Base-by-base conservation (phyloP, 2,888 invertebrate species). In the Protonemura montana region DNA sequence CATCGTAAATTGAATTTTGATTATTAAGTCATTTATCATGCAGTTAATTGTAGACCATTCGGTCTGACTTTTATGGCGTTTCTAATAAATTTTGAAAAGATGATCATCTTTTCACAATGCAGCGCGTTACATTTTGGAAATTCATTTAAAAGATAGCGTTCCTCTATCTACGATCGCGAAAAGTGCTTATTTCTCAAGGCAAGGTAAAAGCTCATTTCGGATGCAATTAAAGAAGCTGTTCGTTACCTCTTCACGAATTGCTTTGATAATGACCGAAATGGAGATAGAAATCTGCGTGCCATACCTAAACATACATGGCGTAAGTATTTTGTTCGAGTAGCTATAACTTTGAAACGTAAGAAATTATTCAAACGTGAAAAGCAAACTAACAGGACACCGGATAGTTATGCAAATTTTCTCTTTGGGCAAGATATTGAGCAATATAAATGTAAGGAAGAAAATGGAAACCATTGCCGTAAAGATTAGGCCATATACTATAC, bases 21-120 rank as follows among this genome's bases (percentile, higher is more conserved):
- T 84, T 84, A 84, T 84, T 84, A 84, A 84, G 84, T 76, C 76
- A 84, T 84, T 76, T 76, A 84, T 84, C 84, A 84, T 76, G 28
- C 21, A 21, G 76, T 84, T 84, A 84, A 84, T 84, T 59, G 84
- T 76, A 59, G n/a, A 84, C 84, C 76, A 13, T 27, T 28, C 84
- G n/a, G 28, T 27, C 76, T 81, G 28, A n/a, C 26, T 78, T 81
- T n/a, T 81, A 81, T 81, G 30, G 81, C 21, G 2, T 81, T 81
- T 81, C 2, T n/a, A 30, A 78, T 27, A 27, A 78, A 78, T 27
- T 78, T 78, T 29, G 28, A 81, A 28, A 81, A 10, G 30, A 81
- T 30, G 81, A 30, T 30, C 0, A 81, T 81, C 6, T 81, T 81
- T 29, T 13, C 28, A 78, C 28, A 0, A 78, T 27, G 26, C 78